Evolutionary conservation across 1,140 invertebrate species (phyloP), one percentile per base, ranked within the genome.

Genomic region (Neodiprion virginianus): DNA sequence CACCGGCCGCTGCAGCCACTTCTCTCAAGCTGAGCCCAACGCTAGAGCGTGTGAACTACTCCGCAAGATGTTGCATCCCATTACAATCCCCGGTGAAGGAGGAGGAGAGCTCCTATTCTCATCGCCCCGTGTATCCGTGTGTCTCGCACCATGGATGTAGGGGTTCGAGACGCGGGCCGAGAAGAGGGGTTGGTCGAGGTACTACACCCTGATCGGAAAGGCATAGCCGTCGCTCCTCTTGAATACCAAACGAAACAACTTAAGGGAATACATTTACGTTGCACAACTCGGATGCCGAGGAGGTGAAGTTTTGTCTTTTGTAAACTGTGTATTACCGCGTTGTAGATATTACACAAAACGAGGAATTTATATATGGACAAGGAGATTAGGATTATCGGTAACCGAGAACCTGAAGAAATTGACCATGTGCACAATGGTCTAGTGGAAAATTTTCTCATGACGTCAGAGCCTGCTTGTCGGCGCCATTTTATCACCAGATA

Each of bases 241-340:
- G 53, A 61, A 61, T 61, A 61, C n/a, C 53, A 61, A 61, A 61
- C 53, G 53, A 61, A 61, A 61, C 53, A 61, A 61, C 53, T 61
- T 61, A 61, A 61, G 53, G n/a, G 53, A 61, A 61, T 61, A 61
- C 53, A 61, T 61, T 14, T 14, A 14, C 28, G 53, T 17, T 61
- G 8, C 53, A 61, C n/a, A 61, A 61, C 53, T 17, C 53, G 11
- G 53, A 61, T 14, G 53, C 28, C 28, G 28, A 40, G 28, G 28
- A 40, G 28, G 28, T 40, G 28, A 40, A 40, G 28, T 40, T 40
- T 40, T 40, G 28, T 40, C 28, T 40, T 40, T 40, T 2, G 28
- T 40, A 5, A 40, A 40, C 28, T 40, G 28, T 40, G 28, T 3
- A 40, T 40, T 40, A 1, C 28, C 28, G 28, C 28, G 28, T 40